These are phyloP conservation scores for Halocaridina rubra DNA, from an alignment of 2,888 invertebrate species.

Conservation along the genomic window DNA sequence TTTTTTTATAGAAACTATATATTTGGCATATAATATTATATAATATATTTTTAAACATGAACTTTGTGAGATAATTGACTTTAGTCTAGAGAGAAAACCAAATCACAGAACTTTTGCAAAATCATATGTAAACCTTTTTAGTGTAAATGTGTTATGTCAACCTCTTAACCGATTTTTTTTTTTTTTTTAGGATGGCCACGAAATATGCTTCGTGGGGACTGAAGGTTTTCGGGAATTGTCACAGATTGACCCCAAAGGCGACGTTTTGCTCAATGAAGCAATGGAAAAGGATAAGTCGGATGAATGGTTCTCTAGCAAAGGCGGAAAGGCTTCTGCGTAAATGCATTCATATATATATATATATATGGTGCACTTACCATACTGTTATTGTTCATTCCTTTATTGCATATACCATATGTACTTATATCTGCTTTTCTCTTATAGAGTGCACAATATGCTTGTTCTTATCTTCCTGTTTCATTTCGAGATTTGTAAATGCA, in stretches of 20 bases:
- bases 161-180: background rate
- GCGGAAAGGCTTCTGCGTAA: conserved; percentile 57
- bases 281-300: conserved; percentile 77
- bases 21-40: no score
- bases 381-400: no score
- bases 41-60: no score
- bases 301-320: conserved; percentile 68
- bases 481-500: background rate
- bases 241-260: conserved; percentile 84
- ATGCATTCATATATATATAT: background rate
- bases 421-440: no score
- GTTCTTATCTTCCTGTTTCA: background rate
- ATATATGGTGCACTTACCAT: background rate
- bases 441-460: no score
- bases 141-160: background rate
- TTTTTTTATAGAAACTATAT: no score
- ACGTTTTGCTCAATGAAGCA: conserved; percentile 81
- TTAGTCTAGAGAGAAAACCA: no score
- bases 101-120: no score
- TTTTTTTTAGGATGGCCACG: conserved; percentile 82
- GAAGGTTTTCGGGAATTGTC: conserved; percentile 92
- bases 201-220: conserved; percentile 98
- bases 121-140: no score
- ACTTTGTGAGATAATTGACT: no score
- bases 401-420: no score